Base-by-base conservation (phyloP, 2,797 vertebrate genomes). In the Characodon lateralis region DNA sequence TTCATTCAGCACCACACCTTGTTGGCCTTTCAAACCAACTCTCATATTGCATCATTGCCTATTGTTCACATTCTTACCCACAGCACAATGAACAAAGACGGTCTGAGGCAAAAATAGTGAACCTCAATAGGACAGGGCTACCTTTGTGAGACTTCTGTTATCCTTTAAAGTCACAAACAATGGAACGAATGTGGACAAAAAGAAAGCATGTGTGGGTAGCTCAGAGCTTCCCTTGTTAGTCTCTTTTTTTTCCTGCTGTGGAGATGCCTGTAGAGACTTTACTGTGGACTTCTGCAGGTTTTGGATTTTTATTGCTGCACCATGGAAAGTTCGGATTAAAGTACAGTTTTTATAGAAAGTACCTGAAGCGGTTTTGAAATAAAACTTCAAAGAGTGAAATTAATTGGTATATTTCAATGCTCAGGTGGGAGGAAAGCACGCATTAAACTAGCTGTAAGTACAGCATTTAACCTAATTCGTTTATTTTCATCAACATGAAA, bases 161-260 rank as follows among this genome's bases (percentile, higher is more conserved):
- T 90, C 83, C 89, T 92, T 89, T 89, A 92, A 94, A 91, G 85
- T 88, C 87, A 61, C 82, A 88, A 82, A 95, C 92, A 94, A 94
- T 91, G 85, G 84, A 71, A 71, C 73, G 81, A 83, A 88, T 81
- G 83, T 86, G 89, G 84, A 89, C 91, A 90, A 88, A 92, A 81
- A 86, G 76, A 78, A 65, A 58, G 86, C 85, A 80, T 73, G 82
- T 81, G 79, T 83, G 61, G 43, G 83, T 83, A 84, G 85, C 84
- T 78, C 76, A 78, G 71, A 78, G 85, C 88, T 86, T 85, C 71
- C 78, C 81, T 85, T 88, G 86, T 86, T 56, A 68, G 28, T 18
- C 31, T 0, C 76, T 80, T 76, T 74, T 83, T 71, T 88, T 76
- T 84, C 35, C 53, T 6, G 0, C 12, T 46, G 69, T 4, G n/a